phyloP scores from a whole-genome alignment of 2,797 vertebrate genomes.

The Tiaroga cobitis region DNA sequence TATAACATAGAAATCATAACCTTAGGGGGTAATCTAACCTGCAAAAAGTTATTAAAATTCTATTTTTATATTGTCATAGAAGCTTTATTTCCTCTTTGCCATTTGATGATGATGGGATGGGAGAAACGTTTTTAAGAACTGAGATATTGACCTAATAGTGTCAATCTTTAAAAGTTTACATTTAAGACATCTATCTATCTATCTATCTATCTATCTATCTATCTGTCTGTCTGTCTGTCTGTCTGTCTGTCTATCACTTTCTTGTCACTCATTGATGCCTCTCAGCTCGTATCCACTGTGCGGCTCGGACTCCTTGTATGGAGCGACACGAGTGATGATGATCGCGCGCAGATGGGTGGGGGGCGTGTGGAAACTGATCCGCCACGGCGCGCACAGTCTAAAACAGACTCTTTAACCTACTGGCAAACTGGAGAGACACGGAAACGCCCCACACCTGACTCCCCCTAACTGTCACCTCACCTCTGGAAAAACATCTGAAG shows the following conservation, averaged over 20 bases:
- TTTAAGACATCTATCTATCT: not conserved
- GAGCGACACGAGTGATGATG: conserved; percentile 56
- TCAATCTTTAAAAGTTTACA: no score
- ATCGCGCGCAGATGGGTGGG: conserved; percentile 51
- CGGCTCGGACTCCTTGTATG: conserved; percentile 54
- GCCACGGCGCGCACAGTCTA: conserved; percentile 53
- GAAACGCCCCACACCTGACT: conserved; percentile 58
- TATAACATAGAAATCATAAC: conserved; percentile 16
- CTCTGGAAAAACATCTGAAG: conserved; percentile 54
- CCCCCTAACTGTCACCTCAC: conserved; percentile 55
- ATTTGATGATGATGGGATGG: not conserved
- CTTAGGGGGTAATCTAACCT: not conserved
- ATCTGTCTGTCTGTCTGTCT: not conserved
- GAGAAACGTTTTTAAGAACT: not conserved
- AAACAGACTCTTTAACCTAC: conserved; percentile 58
- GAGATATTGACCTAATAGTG: not conserved
- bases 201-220: not conserved
- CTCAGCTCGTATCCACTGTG: conserved; percentile 4
- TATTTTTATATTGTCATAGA: conserved; percentile 3
- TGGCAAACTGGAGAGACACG: conserved; percentile 50
- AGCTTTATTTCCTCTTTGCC: not conserved
- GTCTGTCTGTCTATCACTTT: conserved; percentile 9
- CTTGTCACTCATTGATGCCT: not conserved
- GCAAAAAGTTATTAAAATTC: conserved; percentile 25
- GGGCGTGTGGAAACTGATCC: conserved; percentile 63